phyloP scores from a whole-genome alignment of 2,888 invertebrate genomes.

The Acrocyrtus sp. region DNA sequence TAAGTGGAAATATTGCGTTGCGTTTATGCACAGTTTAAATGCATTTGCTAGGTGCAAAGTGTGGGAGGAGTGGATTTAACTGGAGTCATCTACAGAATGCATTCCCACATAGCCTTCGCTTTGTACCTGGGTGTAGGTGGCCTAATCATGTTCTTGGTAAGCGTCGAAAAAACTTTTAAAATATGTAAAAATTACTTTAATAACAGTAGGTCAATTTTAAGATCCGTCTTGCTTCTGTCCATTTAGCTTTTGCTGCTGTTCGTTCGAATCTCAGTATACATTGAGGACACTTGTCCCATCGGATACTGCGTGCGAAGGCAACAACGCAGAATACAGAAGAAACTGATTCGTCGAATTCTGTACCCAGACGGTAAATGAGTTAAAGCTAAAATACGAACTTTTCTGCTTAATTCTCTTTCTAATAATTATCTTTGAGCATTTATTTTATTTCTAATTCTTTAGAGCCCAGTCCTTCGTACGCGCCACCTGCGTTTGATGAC shows the following conservation, averaged over 20 bases:
- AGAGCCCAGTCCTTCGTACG: slow-evolving; percentile 16
- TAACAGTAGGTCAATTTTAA: too few relatives aligned
- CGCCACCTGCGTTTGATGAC: slow-evolving; percentile 53
- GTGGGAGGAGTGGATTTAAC: too few relatives aligned
- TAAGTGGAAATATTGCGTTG: too few relatives aligned
- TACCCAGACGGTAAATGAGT: slow-evolving; percentile 25
- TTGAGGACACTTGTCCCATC: slow-evolving; percentile 41
- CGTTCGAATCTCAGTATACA: slow-evolving; percentile 32
- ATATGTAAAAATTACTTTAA: too few relatives aligned
- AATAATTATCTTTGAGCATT: too few relatives aligned
- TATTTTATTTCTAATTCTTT: too few relatives aligned
- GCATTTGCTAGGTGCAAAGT: slow-evolving; percentile 38
- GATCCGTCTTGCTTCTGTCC: too few relatives aligned
- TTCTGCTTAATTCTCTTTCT: too few relatives aligned
- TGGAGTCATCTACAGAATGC: slow-evolving; percentile 36
- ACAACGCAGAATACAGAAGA: slow-evolving; percentile 26
- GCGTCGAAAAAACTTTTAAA: too few relatives aligned
- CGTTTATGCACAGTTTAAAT: slow-evolving; percentile 49
- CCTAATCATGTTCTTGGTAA: slow-evolving; percentile 38
- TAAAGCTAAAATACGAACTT: background rate
- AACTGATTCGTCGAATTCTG: slow-evolving; percentile 22
- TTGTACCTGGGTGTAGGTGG: slow-evolving; percentile 37
- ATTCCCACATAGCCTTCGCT: slow-evolving; percentile 29
- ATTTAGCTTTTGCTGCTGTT: slow-evolving; percentile 23
- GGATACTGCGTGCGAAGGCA: slow-evolving; percentile 30